A percentile compares a stretch with the other conserved stretches of the same genome.
phyloP scores from a whole-genome alignment of 2,888 invertebrate species.

The Gnatocerus cornutus region DNA sequence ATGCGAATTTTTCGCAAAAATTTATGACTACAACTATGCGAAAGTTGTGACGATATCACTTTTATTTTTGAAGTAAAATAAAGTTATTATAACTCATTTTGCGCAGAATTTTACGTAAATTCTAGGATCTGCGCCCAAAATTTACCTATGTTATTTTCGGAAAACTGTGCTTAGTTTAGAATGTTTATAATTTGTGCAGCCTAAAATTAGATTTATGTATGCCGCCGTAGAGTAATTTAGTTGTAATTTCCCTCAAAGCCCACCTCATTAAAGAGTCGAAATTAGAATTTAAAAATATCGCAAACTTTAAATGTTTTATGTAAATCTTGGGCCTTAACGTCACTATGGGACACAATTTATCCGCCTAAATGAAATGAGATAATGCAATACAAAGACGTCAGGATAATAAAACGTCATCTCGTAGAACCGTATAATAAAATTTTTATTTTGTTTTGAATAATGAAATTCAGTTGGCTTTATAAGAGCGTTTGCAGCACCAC shows the following conservation, averaged over 20 bases:
- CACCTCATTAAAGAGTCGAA: not conserved
- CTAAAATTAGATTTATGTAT: no score
- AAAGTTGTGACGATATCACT: no score
- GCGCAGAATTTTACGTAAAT: no score
- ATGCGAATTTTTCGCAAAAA: no score
- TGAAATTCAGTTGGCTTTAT: slow-evolving; percentile 37
- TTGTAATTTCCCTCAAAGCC: not conserved
- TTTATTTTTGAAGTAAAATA: no score
- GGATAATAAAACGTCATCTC: slow-evolving; percentile 48
- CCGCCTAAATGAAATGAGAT: slow-evolving; percentile 50
- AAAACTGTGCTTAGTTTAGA: no score
- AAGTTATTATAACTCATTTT: no score
- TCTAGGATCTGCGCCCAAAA: no score
- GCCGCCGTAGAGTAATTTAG: not conserved
- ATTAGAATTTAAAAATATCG: slow-evolving; percentile 20
- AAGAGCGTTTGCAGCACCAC: slow-evolving; percentile 17
- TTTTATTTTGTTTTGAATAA: slow-evolving; percentile 48
- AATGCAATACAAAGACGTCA: slow-evolving; percentile 48
- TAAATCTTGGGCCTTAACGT: slow-evolving; percentile 48
- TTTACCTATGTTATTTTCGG: no score
- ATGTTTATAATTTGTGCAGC: no score
- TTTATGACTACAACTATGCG: no score
- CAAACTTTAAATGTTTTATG: slow-evolving; percentile 46
- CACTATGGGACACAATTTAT: slow-evolving; percentile 46
- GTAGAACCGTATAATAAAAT: slow-evolving; percentile 38